These are phyloP conservation scores for Cyprinella venusta DNA, from an alignment of 2,797 vertebrate genomes.

Conservation along the genomic window DNA sequence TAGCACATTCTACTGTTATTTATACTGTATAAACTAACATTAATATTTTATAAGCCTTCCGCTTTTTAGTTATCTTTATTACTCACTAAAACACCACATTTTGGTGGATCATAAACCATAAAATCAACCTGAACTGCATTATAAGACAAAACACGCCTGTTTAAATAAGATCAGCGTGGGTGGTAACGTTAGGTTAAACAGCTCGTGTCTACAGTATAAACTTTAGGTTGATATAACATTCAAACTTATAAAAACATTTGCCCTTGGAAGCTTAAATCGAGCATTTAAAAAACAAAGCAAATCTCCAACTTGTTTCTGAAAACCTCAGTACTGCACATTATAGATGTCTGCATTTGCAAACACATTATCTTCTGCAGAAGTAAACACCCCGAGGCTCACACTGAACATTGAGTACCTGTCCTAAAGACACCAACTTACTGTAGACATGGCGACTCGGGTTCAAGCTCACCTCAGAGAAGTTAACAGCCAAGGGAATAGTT, in stretches of 20 bases:
- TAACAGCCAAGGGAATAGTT: slow-evolving; percentile 94
- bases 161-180: not conserved
- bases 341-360: too few relatives aligned
- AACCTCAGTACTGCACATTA: too few relatives aligned
- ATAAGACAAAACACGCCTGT: not conserved
- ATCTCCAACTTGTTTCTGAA: not conserved
- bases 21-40: not conserved
- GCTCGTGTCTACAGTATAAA: not conserved
- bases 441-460: not conserved
- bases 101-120: not conserved
- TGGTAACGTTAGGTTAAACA: not conserved
- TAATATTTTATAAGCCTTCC: not conserved
- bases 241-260: not conserved
- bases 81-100: not conserved
- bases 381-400: not conserved
- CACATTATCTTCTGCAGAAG: not conserved
- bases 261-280: too few relatives aligned
- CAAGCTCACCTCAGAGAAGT: slow-evolving; percentile 96
- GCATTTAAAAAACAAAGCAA: not conserved
- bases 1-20: not conserved
- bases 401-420: not conserved
- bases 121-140: not conserved
- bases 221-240: not conserved
- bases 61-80: not conserved
- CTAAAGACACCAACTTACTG: not conserved